phyloP scores from a whole-genome alignment of 2,888 invertebrate genomes.

The Choristoneura rosaceana region DNA sequence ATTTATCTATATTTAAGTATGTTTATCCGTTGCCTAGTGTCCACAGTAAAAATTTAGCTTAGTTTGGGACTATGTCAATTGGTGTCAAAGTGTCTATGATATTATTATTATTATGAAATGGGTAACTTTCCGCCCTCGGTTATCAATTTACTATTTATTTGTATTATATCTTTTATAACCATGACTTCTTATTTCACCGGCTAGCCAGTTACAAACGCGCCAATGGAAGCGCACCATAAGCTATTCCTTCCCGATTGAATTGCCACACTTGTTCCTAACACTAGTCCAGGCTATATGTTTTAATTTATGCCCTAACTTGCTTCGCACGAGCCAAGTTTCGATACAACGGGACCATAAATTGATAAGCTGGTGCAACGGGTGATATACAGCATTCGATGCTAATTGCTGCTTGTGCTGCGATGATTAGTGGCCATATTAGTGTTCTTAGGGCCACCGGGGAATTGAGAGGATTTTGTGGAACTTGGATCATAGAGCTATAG shows the following conservation, averaged over 20 bases:
- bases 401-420: constrained; percentile 37
- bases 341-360: constrained; percentile 43
- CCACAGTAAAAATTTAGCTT: too few relatives aligned
- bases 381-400: constrained; percentile 37
- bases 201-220: too few relatives aligned
- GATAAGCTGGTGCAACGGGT: constrained; percentile 40
- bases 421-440: constrained; percentile 39
- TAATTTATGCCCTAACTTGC: constrained; percentile 42
- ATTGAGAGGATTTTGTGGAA: not conserved
- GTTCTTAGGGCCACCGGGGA: not conserved
- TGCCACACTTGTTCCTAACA: constrained; percentile 33
- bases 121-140: too few relatives aligned
- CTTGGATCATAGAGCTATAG: too few relatives aligned
- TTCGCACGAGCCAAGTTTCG: constrained; percentile 40
- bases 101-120: too few relatives aligned
- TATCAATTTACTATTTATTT: too few relatives aligned
- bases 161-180: too few relatives aligned
- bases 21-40: too few relatives aligned
- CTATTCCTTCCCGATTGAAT: constrained; percentile 24
- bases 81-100: too few relatives aligned
- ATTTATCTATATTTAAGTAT: too few relatives aligned
- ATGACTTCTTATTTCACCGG: too few relatives aligned
- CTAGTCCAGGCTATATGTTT: constrained; percentile 39
- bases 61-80: too few relatives aligned
- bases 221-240: not conserved